A percentile compares a stretch with the other conserved stretches of the same genome.
Conservation (phyloP, 1,140 invertebrate species). For the Drosophila chauvacae region DNA sequence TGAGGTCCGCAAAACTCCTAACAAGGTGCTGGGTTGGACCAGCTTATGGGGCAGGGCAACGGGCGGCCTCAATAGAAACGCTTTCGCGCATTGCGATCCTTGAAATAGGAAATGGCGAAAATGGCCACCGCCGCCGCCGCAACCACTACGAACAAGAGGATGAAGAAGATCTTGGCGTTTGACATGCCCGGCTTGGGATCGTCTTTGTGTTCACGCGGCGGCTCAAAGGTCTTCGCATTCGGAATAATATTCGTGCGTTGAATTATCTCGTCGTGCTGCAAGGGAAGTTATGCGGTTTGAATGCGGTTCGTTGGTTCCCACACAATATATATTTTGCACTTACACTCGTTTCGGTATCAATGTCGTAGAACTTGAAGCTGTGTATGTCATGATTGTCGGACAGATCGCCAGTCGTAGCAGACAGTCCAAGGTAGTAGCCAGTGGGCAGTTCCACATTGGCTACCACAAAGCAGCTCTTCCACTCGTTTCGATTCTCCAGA, state of each 20-base stretch:
- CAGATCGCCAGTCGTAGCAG: conserved; percentile 98
- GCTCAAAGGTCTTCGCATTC: conserved; percentile 92
- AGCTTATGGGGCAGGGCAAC: conserved; percentile 1
- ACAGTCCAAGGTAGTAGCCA: conserved; percentile 97
- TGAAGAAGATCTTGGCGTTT: conserved; percentile 94
- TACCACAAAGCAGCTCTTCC: conserved; percentile 97
- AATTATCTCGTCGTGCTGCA: conserved; percentile 88
- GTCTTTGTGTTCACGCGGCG: conserved; percentile 94
- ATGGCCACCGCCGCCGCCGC: conserved; percentile 92
- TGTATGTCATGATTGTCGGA: conserved; percentile 99
- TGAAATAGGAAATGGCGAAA: conserved; percentile 95
- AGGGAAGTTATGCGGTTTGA: conserved; percentile 35
- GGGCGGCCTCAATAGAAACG: conserved; percentile 90
- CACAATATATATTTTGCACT: conserved; percentile 48
- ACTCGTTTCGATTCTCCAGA: conserved; percentile 95
- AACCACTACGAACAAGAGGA: conserved; percentile 92
- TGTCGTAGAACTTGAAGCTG: conserved; percentile 95
- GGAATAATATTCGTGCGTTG: conserved; percentile 91
- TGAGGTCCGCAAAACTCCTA: conserved; percentile 20
- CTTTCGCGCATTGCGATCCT: conserved; percentile 95
- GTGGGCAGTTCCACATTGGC: conserved; percentile 96
- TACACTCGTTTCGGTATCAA: conserved; percentile 91
- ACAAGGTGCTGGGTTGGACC: conserved; percentile 24
- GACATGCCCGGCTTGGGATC: conserved; percentile 93
- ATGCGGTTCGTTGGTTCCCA: no score